Conservation (phyloP, 2,888 invertebrate species). For the Entomobrya multifasciata region DNA sequence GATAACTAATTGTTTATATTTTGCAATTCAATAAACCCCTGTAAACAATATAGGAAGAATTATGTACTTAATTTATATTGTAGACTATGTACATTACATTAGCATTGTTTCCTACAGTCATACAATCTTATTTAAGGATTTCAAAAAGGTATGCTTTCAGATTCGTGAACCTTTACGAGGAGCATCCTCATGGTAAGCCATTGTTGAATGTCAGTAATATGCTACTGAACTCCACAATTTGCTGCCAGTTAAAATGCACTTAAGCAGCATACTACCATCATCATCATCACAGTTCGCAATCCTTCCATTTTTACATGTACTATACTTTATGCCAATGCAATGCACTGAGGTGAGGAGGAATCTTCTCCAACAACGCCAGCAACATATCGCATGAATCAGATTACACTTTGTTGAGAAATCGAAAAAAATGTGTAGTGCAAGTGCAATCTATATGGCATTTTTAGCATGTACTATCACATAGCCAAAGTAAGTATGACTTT, state of each 20-base stretch:
- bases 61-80: neutral
- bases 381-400: neutral
- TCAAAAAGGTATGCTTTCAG: no score
- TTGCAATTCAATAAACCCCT: neutral
- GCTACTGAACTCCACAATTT: neutral
- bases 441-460: neutral
- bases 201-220: slow-evolving; percentile 45
- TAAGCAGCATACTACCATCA: no score
- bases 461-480: neutral
- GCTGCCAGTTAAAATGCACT: neutral
- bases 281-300: no score
- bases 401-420: neutral
- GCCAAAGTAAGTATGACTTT: slow-evolving; percentile 3
- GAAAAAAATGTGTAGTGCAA: neutral
- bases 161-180: slow-evolving; percentile 15
- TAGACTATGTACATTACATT: neutral
- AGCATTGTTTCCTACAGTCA: neutral
- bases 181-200: neutral
- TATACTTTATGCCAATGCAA: no score
- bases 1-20: slow-evolving; percentile 9
- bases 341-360: no score
- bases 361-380: neutral
- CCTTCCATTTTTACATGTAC: no score
- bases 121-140: no score
- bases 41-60: neutral